Evolutionary conservation across 2,113 vertebrate species (phyloP), one percentile per base, ranked within the genome.

Genomic region (Thamnophis sirtalis): DNA sequence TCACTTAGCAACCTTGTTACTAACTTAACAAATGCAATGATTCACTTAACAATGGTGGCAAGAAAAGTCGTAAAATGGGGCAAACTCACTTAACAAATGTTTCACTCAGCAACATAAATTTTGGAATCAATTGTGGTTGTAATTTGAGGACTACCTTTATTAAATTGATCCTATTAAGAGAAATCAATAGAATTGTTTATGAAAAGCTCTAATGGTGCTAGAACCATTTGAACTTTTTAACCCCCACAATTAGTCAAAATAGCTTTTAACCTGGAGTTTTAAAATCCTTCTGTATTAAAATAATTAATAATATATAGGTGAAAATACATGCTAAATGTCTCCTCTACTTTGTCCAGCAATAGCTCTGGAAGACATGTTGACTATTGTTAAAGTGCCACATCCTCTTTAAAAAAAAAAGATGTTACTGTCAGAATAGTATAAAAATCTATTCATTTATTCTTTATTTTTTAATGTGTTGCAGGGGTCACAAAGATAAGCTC

Each of bases 401-500:
- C 22, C 4, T 54, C 21, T 90, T 90, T 38, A 19, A 84, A 53
- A 89, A 73, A 2, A 19, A 3, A 60, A 1, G 6, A 8, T 84
- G 51, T 43, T 84, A 9, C 38, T 90, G 13, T 28, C 13, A 90
- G 11, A 48, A 3, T 63, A 53, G 22, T 87, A 38, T 15, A 68
- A 91, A 0, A 0, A 86, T 93, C 73, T 73, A 17, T 91, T 49
- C 85, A 91, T 87, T 92, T 48, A 89, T 88, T 11, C 60, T n/a
- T 93, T 94, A 90, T 17, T 0, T 0, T 93, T 0, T 58, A 94
- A 17, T 96, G 89, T 96, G 56, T 96, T 97, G 7, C 96, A 99
- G 99, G 95, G 99, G 99, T 17, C 99, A 99, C 90, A 99, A 98
- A 95, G 99, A 99, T 58, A 99, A 99, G 94, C 98, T 99, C 96